phyloP scores from a whole-genome alignment of 1,140 invertebrate species.

The Neodiprion pinetum region DNA sequence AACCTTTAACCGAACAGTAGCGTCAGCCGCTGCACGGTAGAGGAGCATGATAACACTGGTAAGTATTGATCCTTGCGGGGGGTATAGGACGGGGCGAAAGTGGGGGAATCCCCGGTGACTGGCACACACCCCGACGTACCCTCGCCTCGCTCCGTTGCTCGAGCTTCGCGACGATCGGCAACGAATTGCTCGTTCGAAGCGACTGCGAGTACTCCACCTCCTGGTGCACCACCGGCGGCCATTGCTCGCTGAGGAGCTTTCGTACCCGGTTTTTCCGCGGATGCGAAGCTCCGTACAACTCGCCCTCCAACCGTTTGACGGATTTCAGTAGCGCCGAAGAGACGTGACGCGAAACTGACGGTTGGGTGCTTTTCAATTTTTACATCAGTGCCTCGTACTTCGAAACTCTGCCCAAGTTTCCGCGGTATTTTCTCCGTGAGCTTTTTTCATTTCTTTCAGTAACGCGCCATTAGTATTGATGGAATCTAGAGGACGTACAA shows the following conservation, averaged over 20 bases:
- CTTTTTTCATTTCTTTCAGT: no score
- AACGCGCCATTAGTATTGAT: no score
- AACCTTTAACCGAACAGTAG: conserved; percentile 11
- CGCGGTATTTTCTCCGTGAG: no score
- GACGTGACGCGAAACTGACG: no score
- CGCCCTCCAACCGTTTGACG: background rate
- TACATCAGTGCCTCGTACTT: no score
- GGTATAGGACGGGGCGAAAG: conserved; percentile 28
- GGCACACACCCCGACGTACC: conserved; percentile 29
- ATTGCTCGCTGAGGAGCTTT: background rate
- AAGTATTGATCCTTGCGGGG: conserved; percentile 52
- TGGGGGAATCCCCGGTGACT: conserved; percentile 29
- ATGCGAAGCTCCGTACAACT: background rate
- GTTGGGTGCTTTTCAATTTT: no score
- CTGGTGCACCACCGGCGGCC: background rate
- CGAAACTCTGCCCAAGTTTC: no score
- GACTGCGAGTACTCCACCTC: background rate
- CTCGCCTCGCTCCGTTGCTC: conserved; percentile 18
- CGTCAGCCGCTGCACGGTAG: conserved; percentile 36
- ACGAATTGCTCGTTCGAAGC: background rate
- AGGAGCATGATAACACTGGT: conserved; percentile 50
- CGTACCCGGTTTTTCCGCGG: background rate
- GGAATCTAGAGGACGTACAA: no score
- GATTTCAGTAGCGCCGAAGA: background rate
- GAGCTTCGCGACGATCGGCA: conserved; percentile 1